These are phyloP conservation scores for Platyrinchus mystaceus DNA, from an alignment of 2,797 vertebrate species.

Conservation along the genomic window DNA sequence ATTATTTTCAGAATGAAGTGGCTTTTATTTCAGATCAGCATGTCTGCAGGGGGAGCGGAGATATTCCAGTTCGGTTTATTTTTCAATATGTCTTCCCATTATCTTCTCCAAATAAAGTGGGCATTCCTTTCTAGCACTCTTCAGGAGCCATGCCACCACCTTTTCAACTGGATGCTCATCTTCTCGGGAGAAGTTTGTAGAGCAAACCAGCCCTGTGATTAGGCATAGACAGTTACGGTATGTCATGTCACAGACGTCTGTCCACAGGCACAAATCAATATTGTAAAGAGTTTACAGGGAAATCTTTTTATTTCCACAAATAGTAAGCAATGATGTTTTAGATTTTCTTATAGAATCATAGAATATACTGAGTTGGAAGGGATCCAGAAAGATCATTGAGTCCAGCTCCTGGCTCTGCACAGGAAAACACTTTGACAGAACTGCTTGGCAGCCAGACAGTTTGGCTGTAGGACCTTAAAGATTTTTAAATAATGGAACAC, in stretches of 20 bases:
- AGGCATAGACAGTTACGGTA: neutral
- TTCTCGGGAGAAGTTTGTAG: neutral
- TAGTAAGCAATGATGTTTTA: neutral
- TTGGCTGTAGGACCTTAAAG: neutral
- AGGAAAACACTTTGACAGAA: neutral
- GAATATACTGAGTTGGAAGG: neutral
- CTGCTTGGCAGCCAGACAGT: neutral
- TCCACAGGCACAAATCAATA: neutral
- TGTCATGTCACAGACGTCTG: neutral
- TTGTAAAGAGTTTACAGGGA: neutral
- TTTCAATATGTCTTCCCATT: slow-evolving; percentile 5
- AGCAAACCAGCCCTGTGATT: neutral
- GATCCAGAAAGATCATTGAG: neutral
- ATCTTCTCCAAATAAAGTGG: neutral
- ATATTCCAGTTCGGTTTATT: neutral
- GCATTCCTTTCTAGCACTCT: neutral
- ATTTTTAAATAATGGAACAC: neutral
- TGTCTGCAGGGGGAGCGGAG: slow-evolving; percentile 8
- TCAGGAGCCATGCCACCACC: neutral
- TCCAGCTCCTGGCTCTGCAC: neutral
- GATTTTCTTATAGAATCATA: neutral
- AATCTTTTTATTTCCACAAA: neutral
- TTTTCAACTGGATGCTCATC: neutral
- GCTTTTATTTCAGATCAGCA: slow-evolving; percentile 17
- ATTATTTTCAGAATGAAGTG: slow-evolving; percentile 56